Conservation (phyloP, 1,140 invertebrate genomes). For the Callitettix versicolor region DNA sequence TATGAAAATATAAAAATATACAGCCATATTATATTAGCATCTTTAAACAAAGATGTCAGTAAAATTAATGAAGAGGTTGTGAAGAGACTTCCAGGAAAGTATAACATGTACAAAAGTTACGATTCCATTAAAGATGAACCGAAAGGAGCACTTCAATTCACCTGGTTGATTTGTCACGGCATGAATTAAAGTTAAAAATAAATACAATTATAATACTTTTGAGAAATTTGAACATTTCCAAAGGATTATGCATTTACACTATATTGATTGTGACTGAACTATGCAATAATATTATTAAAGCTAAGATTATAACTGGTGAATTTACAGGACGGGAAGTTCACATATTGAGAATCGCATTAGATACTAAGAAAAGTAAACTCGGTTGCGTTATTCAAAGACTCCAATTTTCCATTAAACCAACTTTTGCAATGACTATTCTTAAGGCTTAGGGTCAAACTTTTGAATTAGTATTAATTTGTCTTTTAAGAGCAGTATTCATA, state of each 20-base stretch:
- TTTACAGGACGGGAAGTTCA: slow-evolving; percentile 11
- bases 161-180: no score
- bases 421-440: slow-evolving; percentile 41
- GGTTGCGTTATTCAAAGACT: slow-evolving; percentile 16
- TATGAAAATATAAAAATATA: no score
- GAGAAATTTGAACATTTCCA: slow-evolving; percentile 18
- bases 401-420: slow-evolving; percentile 30
- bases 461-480: slow-evolving; percentile 13
- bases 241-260: slow-evolving; percentile 23
- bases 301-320: slow-evolving; percentile 22
- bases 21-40: no score
- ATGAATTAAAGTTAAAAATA: no score
- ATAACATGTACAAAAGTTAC: no score
- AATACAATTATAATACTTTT: slow-evolving; percentile 23
- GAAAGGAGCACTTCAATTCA: no score
- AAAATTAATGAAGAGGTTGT: no score
- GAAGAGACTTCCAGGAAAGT: no score
- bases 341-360: slow-evolving; percentile 14
- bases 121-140: no score
- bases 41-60: no score
- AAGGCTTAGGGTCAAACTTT: slow-evolving; percentile 32
- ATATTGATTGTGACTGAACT: slow-evolving; percentile 18
- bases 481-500: slow-evolving; percentile 15
- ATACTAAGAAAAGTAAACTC: slow-evolving; percentile 16
- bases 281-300: slow-evolving; percentile 20